Base-by-base conservation (phyloP, 2,797 vertebrate genomes). In the Rallus crepitans region DNA sequence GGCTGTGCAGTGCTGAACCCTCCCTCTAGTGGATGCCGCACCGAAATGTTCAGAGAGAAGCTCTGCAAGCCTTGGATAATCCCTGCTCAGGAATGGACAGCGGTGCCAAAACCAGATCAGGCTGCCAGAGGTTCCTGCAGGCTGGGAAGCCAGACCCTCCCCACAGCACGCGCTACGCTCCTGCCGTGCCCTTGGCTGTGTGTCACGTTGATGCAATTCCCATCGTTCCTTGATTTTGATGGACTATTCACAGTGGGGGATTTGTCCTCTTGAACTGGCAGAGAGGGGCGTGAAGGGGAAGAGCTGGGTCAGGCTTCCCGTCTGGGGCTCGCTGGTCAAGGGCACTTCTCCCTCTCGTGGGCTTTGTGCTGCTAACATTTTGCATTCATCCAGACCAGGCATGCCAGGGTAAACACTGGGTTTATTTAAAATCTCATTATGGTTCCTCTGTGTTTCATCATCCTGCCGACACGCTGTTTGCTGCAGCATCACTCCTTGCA, bases 401-500 rank as follows among this genome's bases (percentile, higher is more conserved):
- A n/a, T 75, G 77, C 90, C 92, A 76, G 81, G 86, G 77, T 84
- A 81, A 79, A 91, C 93, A 47, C 89, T 90, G 89, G 81, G 63
- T 95, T 87, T 27, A 61, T 83, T 61, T 65, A 75, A 92, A 96
- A 96, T 93, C 92, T 93, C 73, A 89, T 96, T 96, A 93, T 9
- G 39, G 86, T 39, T 73, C 55, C 91, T 95, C 95, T 96, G 94
- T 6, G 78, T 96, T 96, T 96, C 92, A 79, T 96, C 94, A 94
- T 79, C 70, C 91, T 92, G 96, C 95, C 87, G 96, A 27, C 72
- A 45, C 4, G 2, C 77, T 45, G 5, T 28, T 65, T 56, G 73
- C 90, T 90, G 92, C 95, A 94, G 88, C 82, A 85, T 85, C 82
- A 2, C 71, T 78, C 82, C 65, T 64, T 70, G 89, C 91, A 56